Conservation (phyloP, 2,113 vertebrate species). For the Psittacus erithacus region DNA sequence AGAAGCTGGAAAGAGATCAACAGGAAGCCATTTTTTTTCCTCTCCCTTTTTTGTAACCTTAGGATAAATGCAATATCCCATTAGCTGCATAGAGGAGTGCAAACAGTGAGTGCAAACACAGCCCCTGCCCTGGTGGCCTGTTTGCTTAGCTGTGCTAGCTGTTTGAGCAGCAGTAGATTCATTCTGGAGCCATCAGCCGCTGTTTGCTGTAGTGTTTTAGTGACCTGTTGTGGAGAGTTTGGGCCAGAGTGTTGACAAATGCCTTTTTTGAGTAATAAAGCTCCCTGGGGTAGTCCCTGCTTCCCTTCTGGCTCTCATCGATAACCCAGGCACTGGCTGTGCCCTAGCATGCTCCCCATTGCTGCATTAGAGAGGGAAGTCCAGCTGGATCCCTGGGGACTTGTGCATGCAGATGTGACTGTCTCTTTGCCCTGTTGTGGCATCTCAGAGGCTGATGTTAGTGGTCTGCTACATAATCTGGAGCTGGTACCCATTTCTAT, state of each 20-base stretch:
- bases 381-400: neutral
- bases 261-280: slow-evolving; percentile 29
- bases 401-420: neutral
- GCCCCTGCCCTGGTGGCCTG: neutral
- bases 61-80: slow-evolving; percentile 17
- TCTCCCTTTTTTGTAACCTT: neutral
- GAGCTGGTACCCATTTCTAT: neutral
- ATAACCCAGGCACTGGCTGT: neutral
- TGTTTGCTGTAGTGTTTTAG: slow-evolving; percentile 49
- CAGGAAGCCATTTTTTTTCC: neutral
- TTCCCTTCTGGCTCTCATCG: neutral
- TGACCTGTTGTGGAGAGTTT: slow-evolving; percentile 34
- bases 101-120: slow-evolving; percentile 48
- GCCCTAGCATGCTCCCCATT: neutral
- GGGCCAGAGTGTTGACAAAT: slow-evolving; percentile 20
- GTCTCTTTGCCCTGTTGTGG: neutral
- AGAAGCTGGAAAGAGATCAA: neutral
- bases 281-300: neutral
- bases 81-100: neutral
- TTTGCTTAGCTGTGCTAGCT: slow-evolving; percentile 62
- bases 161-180: slow-evolving; percentile 47
- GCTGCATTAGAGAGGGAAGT: neutral
- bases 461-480: neutral
- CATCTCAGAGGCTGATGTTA: neutral
- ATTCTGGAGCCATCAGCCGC: slow-evolving; percentile 25